Evolutionary conservation across 1,140 invertebrate species (phyloP).

Genomic region (Agraylea sexmaculata): DNA sequence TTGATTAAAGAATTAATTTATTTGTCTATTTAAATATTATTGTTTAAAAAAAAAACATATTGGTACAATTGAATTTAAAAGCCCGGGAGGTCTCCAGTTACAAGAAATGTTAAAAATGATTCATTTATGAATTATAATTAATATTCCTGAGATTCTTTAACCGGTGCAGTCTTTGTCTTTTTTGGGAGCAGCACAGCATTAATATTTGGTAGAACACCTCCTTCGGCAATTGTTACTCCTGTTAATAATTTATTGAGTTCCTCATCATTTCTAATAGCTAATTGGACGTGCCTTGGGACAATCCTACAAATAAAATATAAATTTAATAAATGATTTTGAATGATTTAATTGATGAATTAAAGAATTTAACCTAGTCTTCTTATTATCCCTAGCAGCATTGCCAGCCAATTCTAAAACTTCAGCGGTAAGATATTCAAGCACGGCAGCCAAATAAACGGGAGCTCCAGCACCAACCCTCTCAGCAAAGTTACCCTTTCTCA

Average conservation of each 20-base stretch:
- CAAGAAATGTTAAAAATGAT: no score
- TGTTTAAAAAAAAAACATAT: no score
- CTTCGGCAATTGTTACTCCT: conserved; percentile 66
- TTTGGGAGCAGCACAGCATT: conserved; percentile 58
- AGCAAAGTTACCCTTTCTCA: conserved; percentile 52
- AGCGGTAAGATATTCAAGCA: conserved; percentile 46
- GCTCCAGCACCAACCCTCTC: conserved; percentile 50
- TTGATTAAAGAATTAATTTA: no score
- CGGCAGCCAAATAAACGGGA: conserved; percentile 53
- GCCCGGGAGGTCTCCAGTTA: no score
- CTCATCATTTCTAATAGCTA: conserved; percentile 71
- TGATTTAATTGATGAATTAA: neutral
- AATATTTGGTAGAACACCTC: conserved; percentile 68
- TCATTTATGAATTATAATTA: no score
- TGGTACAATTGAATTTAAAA: no score
- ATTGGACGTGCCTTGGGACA: conserved; percentile 61
- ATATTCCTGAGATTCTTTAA: conserved; percentile 25
- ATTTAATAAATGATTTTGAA: neutral
- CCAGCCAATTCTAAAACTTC: conserved; percentile 47
- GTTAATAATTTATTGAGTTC: conserved; percentile 66
- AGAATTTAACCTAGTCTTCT: conserved; percentile 30
- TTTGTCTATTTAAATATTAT: no score
- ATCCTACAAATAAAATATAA: conserved; percentile 38
- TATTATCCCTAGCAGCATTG: conserved; percentile 42
- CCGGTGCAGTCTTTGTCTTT: conserved; percentile 41